Evolutionary conservation across 1,140 invertebrate species (phyloP).

Genomic region (Diabrotica undecimpunctata): DNA sequence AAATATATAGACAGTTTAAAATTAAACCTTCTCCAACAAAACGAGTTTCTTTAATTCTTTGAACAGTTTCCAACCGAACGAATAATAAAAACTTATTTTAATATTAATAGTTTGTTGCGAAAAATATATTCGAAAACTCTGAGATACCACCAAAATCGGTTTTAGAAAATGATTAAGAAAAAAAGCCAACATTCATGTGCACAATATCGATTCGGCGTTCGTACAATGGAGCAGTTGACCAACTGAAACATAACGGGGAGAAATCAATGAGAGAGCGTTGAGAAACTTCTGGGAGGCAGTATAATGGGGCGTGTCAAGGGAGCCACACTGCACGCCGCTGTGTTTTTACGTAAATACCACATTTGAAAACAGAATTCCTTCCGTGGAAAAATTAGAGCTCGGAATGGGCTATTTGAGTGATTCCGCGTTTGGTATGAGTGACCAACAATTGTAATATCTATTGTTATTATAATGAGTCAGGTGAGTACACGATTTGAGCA

Average conservation of each 20-base stretch:
- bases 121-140: no score
- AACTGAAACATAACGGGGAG: slow-evolving; percentile 26
- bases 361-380: slow-evolving; percentile 12
- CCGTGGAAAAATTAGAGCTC: slow-evolving; percentile 1
- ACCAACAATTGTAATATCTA: slow-evolving; percentile 9
- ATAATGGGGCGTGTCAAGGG: slow-evolving; percentile 36
- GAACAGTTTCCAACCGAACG: no score
- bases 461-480: slow-evolving; percentile 14
- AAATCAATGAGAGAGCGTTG: slow-evolving; percentile 30
- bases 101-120: no score
- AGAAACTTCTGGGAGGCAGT: slow-evolving; percentile 35
- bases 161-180: not conserved
- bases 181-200: slow-evolving; percentile 13
- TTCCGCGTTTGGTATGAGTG: not conserved
- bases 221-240: slow-evolving; percentile 36
- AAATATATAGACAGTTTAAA: no score
- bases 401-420: not conserved
- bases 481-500: slow-evolving; percentile 5
- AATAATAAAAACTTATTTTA: no score
- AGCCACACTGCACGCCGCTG: slow-evolving; percentile 24
- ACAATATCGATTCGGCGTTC: slow-evolving; percentile 24
- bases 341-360: slow-evolving; percentile 15
- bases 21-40: no score
- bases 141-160: no score
- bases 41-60: no score